Evolutionary conservation across 92 coral and sea anemone species (phyloP).

Genomic region (Palythoa grandis): DNA sequence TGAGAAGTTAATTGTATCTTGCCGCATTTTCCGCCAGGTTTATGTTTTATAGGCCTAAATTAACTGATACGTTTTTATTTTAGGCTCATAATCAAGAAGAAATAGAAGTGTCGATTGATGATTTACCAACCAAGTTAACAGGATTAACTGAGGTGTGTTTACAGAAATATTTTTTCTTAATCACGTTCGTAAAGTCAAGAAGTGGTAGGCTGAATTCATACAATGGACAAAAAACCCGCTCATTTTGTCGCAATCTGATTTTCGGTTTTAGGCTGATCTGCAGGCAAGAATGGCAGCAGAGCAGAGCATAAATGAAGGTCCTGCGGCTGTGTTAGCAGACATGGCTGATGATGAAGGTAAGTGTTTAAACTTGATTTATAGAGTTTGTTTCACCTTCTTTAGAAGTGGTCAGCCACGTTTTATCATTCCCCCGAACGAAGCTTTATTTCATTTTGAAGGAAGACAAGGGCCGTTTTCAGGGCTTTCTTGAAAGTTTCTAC

Average conservation of each 20-base stretch:
- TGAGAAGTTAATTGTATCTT: neutral
- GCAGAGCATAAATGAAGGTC: constrained; percentile 86
- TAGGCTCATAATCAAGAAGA: constrained; percentile 82
- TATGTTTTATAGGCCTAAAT: too few relatives aligned
- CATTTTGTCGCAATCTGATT: neutral
- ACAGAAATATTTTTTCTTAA: neutral
- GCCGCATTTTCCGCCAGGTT: neutral
- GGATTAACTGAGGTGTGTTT: constrained; percentile 91
- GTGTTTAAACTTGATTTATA: neutral
- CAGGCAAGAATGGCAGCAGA: constrained; percentile 98
- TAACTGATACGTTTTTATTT: neutral
- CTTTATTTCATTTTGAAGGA: neutral
- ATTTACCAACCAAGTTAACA: constrained; percentile 93
- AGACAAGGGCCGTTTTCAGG: neutral
- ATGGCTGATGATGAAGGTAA: constrained; percentile 76
- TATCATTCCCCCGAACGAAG: neutral
- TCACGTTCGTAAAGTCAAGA: neutral
- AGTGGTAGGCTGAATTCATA: neutral
- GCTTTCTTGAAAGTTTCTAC: neutral
- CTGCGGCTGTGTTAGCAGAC: constrained; percentile 70
- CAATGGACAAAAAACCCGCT: neutral
- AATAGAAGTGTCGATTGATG: constrained; percentile 76
- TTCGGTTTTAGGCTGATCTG: constrained; percentile 81
- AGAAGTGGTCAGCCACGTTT: neutral
- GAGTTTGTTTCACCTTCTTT: neutral